Percentiles rank a stretch among this genome's conserved stretches.
These are phyloP conservation scores for Petrocephalus zakoni DNA, from an alignment of 2,113 vertebrate species.

Conservation along the genomic window DNA sequence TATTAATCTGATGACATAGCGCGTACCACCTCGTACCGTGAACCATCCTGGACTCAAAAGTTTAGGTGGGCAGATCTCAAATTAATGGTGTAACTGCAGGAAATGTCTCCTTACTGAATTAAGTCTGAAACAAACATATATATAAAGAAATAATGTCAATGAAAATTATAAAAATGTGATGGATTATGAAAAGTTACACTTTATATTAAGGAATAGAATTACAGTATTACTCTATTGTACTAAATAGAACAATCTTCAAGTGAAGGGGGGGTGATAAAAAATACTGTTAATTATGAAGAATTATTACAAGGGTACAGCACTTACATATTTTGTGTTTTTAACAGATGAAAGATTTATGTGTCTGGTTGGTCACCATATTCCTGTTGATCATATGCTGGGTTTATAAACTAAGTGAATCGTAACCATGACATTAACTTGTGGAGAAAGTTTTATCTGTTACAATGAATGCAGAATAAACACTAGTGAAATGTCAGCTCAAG, in stretches of 20 bases:
- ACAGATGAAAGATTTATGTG: neutral
- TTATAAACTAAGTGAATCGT: neutral
- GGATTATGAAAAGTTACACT: neutral
- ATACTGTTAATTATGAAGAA: neutral
- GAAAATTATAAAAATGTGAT: neutral
- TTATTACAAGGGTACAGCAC: neutral
- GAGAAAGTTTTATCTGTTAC: neutral
- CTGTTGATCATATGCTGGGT: neutral
- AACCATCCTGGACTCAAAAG: neutral
- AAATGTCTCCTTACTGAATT: neutral
- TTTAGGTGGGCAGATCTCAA: neutral
- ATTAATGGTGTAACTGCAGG: neutral
- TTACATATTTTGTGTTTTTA: neutral
- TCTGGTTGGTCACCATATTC: neutral
- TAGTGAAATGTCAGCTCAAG: neutral
- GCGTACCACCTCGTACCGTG: neutral
- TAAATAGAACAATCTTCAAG: neutral
- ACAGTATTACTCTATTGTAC: neutral
- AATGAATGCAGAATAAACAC: neutral
- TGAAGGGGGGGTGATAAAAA: neutral
- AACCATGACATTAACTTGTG: neutral
- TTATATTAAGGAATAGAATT: neutral
- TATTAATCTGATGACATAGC: slow-evolving; percentile 21
- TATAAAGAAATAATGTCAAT: neutral
- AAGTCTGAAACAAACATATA: neutral